Conservation (phyloP, 2,113 vertebrate species). For the Lampris megalopsis region DNA sequence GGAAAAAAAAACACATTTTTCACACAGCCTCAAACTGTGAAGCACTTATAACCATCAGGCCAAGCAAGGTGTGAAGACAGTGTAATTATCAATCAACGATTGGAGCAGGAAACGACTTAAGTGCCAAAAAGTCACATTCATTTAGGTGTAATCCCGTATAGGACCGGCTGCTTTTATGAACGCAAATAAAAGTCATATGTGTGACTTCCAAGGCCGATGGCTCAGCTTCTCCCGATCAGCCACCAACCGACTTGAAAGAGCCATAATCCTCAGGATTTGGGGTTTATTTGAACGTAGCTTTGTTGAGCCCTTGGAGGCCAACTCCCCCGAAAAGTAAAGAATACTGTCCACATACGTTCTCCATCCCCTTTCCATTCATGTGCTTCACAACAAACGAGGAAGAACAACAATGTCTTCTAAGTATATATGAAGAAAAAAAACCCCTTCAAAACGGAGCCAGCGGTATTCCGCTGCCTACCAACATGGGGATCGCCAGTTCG, state of each 20-base stretch:
- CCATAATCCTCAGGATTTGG: conserved; percentile 16
- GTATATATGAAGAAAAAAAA: conserved; percentile 33
- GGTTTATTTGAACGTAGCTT: conserved; percentile 10
- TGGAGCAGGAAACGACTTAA: conserved; percentile 31
- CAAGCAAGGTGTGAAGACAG: conserved; percentile 33
- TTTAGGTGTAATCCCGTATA: conserved; percentile 27
- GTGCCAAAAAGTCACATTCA: conserved; percentile 35
- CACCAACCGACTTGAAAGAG: conserved; percentile 20
- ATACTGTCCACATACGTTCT: conserved; percentile 24
- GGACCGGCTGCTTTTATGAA: conserved; percentile 24
- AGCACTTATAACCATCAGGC: conserved; percentile 18
- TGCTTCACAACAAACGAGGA: conserved; percentile 40
- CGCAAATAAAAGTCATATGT: conserved; percentile 51
- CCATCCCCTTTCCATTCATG: conserved; percentile 28
- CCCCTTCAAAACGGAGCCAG: background rate
- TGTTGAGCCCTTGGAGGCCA: conserved; percentile 45
- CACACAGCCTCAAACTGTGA: conserved; percentile 26
- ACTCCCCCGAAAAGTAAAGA: conserved; percentile 28
- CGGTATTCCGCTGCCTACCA: too few relatives aligned
- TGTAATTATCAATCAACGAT: conserved; percentile 29
- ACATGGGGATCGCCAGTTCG: too few relatives aligned
- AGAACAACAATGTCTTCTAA: conserved; percentile 39
- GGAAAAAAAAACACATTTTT: conserved; percentile 23
- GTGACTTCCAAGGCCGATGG: conserved; percentile 31
- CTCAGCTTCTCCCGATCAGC: conserved; percentile 25